Evolutionary conservation across 1,140 invertebrate species (phyloP), one percentile per base, ranked within the genome.

Genomic region (Caerostris extrusa): DNA sequence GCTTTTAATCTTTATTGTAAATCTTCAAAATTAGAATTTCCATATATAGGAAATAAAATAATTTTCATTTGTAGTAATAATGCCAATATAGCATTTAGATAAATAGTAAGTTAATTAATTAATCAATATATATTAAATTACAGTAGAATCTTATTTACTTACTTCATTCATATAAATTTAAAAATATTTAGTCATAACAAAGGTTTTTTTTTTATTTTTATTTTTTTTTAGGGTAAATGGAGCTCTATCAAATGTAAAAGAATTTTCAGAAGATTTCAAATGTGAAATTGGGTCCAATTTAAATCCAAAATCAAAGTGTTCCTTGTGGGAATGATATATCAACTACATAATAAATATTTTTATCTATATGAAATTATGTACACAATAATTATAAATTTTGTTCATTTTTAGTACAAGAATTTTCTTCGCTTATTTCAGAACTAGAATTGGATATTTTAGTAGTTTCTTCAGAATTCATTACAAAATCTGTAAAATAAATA

Each of bases 301-400:
- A 96, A 97, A 97, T 95, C 97, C 97, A 53, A 95, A 91, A 10
- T 95, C 97, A 55, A 97, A 97, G 94, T 97, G 97, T 95, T 95
- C 96, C 60, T 96, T 97, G 8, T 97, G 97, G 97, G 56, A 85
- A 69, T 92, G 61, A 92, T 14, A n/a, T 10, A 60, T 58, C 19
- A 5, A 19, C 8, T 34, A n/a, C 8, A 50, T 17, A 85, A 85
- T 60, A 85, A 85, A 85, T 58, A 55, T 64, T 57, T 85, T 85
- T 85, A 85, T 85, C 58, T 85, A n/a, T 10, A 7, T 10, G n/a
- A 3, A 58, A 10, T 5, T 85, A 19, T 60, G 53, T 60, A 60
- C 83, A 85, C 64, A 19, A 5, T 85, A 10, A 50, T 19, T 58
- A 77, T 50, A 53, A 77, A 2, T 4, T 10, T 17, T 5, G 3